phyloP scores from a whole-genome alignment of 2,113 vertebrate species.

The Lates calcarifer region DNA sequence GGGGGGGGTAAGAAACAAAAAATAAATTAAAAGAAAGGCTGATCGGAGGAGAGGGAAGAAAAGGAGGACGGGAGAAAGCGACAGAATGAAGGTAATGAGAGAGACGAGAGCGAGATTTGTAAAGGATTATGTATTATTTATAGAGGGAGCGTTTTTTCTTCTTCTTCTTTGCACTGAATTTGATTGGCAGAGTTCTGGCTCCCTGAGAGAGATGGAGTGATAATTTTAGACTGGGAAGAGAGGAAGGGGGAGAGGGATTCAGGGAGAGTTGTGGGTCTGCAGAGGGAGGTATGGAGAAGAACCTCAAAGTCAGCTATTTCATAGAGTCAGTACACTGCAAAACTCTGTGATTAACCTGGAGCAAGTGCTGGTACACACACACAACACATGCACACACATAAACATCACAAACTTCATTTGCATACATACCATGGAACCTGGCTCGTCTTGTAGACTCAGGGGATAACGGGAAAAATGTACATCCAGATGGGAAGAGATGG shows the following conservation, averaged over 20 bases:
- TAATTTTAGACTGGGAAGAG: slow-evolving; percentile 77
- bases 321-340: slow-evolving; percentile 55
- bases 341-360: slow-evolving; percentile 79
- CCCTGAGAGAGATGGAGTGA: slow-evolving; percentile 76
- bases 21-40: slow-evolving; percentile 37
- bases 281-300: slow-evolving; percentile 59
- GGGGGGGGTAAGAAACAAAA: slow-evolving; percentile 12
- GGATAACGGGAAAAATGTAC: slow-evolving; percentile 52
- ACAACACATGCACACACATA: slow-evolving; percentile 20
- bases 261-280: slow-evolving; percentile 44
- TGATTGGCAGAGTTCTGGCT: slow-evolving; percentile 78
- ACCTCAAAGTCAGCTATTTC: slow-evolving; percentile 79
- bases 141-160: slow-evolving; percentile 60
- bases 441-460: slow-evolving; percentile 47
- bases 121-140: slow-evolving; percentile 85
- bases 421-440: slow-evolving; percentile 57
- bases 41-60: slow-evolving; percentile 19
- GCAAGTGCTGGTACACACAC: slow-evolving; percentile 51
- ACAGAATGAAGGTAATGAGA: slow-evolving; percentile 76
- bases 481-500: slow-evolving; percentile 73
- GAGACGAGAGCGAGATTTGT: slow-evolving; percentile 73
- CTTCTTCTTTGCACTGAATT: slow-evolving; percentile 54
- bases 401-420: slow-evolving; percentile 67
- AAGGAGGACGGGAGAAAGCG: slow-evolving; percentile 55
- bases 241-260: slow-evolving; percentile 14